Percentiles rank a stretch among this genome's conserved stretches.
Evolutionary conservation across 2,797 vertebrate species (phyloP).

Genomic region (Squalus acanthias): DNA sequence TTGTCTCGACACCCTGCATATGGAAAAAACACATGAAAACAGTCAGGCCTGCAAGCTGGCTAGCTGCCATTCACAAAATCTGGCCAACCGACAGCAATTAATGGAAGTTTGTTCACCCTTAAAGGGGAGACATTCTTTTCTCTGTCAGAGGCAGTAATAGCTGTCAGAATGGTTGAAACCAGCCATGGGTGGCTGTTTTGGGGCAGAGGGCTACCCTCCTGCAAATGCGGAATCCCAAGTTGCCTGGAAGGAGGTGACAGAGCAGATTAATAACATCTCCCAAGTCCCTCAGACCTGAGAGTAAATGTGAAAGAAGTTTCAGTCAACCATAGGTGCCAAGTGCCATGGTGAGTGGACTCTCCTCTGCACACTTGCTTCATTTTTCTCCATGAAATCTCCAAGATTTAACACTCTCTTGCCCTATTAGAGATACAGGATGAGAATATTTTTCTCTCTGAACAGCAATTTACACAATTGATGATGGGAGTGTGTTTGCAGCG

Average conservation of each 20-base stretch:
- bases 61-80: not conserved
- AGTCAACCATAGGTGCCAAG: not conserved
- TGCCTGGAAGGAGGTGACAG: not conserved
- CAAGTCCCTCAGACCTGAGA: not conserved
- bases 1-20: not conserved
- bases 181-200: conserved; percentile 12
- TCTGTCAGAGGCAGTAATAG: conserved; percentile 16
- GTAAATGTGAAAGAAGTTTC: not conserved
- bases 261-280: not conserved
- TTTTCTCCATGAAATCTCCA: not conserved
- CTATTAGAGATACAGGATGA: not conserved
- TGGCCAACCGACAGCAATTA: not conserved
- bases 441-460: not conserved
- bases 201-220: not conserved
- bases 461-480: not conserved
- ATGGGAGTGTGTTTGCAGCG: not conserved
- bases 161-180: conserved; percentile 9
- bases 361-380: not conserved
- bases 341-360: too few relatives aligned
- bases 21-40: too few relatives aligned
- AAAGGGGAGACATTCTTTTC: not conserved
- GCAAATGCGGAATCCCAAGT: not conserved
- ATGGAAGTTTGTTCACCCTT: conserved; percentile 24
- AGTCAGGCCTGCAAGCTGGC: not conserved
- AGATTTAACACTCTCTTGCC: not conserved